phyloP scores from a whole-genome alignment of 2,113 vertebrate genomes.

The Lepidothrix coronata region DNA sequence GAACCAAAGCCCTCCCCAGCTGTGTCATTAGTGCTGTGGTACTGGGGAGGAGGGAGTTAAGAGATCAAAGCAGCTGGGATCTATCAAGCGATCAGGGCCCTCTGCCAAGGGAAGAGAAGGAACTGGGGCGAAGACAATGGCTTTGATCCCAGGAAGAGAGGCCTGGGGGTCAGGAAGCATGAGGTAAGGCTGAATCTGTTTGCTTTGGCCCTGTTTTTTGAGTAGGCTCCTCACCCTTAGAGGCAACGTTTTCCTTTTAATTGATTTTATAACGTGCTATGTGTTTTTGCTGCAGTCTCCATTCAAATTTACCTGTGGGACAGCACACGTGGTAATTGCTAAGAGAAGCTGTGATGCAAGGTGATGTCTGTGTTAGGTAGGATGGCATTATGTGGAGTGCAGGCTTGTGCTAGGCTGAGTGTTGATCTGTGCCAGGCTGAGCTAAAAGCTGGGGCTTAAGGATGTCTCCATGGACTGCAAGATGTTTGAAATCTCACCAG shows the following conservation, averaged over 20 bases:
- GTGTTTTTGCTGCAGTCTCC: background rate
- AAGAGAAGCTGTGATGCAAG: background rate
- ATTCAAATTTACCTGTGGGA: background rate
- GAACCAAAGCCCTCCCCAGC: no score
- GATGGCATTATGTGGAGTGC: rapidly evolving
- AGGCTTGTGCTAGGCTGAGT: background rate
- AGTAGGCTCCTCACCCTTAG: background rate
- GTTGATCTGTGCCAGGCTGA: background rate
- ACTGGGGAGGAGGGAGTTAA: slow-evolving; percentile 38
- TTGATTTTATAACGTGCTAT: background rate
- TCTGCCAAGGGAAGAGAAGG: slow-evolving; percentile 33
- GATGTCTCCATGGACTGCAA: background rate
- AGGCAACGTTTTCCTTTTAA: background rate
- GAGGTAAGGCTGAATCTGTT: slow-evolving; percentile 20
- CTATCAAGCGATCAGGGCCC: slow-evolving; percentile 23
- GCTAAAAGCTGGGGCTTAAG: background rate
- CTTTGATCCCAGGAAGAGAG: slow-evolving; percentile 61
- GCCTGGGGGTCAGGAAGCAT: slow-evolving; percentile 30
- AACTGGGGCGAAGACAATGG: background rate
- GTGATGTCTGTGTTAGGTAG: background rate
- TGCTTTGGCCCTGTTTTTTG: slow-evolving; percentile 1
- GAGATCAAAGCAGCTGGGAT: slow-evolving; percentile 50
- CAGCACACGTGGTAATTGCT: background rate
- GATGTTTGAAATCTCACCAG: background rate
- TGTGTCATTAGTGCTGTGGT: background rate